A percentile compares a stretch with the other conserved stretches of the same genome.
phyloP scores from a whole-genome alignment of 2,113 vertebrate genomes.

The Desmodus rotundus region DNA sequence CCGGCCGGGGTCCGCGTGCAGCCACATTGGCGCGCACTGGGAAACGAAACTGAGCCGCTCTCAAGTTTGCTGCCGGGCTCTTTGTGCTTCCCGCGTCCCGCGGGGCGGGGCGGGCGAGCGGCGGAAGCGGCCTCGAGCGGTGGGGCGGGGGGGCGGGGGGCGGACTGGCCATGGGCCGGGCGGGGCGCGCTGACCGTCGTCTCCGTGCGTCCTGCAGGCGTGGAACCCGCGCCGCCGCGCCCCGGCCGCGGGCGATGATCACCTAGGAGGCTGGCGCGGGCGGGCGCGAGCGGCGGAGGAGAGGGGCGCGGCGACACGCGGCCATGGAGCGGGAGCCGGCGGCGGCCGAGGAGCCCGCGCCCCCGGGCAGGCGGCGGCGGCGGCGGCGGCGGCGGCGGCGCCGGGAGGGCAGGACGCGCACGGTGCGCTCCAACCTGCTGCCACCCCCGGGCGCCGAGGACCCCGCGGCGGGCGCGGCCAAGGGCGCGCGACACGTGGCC shows the following conservation, averaged over 20 bases:
- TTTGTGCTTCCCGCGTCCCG: background rate
- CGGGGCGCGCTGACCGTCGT: background rate
- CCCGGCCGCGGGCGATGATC: constrained; percentile 49
- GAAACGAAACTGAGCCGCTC: constrained; percentile 13
- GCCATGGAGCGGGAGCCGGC: constrained; percentile 52
- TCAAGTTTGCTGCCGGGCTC: background rate
- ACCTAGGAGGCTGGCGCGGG: constrained; percentile 57
- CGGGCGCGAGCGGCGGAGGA: background rate
- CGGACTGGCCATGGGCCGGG: background rate
- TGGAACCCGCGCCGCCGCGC: constrained; percentile 15
- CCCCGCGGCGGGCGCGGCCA: constrained; percentile 59
- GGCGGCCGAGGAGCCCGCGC: constrained; percentile 25
- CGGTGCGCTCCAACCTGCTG: constrained; percentile 84
- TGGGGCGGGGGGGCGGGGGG: background rate
- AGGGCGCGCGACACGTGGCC: constrained; percentile 74
- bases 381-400: constrained; percentile 64
- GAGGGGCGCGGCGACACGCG: constrained; percentile 25
- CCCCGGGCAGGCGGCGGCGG: background rate
- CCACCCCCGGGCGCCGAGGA: constrained; percentile 78
- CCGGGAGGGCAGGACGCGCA: constrained; percentile 76
- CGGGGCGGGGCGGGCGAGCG: background rate
- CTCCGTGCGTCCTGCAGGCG: constrained; percentile 43
- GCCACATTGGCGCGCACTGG: background rate
- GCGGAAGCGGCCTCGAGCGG: background rate
- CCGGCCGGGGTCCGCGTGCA: accelerated